Base-by-base conservation (phyloP, 2,888 invertebrate species). In the Cactoblastis cactorum region DNA sequence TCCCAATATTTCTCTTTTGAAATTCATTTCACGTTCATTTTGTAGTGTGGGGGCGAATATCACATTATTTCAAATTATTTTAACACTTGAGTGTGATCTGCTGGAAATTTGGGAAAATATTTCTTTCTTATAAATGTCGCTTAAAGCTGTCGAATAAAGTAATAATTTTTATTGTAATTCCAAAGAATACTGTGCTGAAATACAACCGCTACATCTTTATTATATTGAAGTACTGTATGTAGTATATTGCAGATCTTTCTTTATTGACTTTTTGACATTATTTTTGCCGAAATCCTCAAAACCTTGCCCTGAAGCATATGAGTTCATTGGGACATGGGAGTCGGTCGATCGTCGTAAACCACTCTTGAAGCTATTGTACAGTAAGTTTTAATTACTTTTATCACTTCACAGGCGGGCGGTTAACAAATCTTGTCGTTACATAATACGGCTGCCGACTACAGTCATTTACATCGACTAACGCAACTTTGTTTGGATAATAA, bases 361-460 rank as follows among this genome's bases (percentile, higher is more conserved):
- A 71, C 80, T 80, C 74, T 70, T 77, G 79, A 9, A 9, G 11
- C 37, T 15, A 15, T 5, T 80, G 76, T 82, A 83, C 83, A 79
- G 81, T 80, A 80, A 84, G 82, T 86, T 85, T 83, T 87, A 86
- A 88, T 86, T 85, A 84, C 83, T 84, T 83, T 81, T 82, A 86
- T 83, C 86, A 84, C 79, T 83, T 72, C 71, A 65, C 79, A 74
- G 76, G 73, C 77, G 71, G 71, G 78, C 64, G 74, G 77, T 80
- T 80, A 81, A 83, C 83, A 84, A 84, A 84, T 86, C 81, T 80
- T 71, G 62, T 69, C 71, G 69, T 80, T 82, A 80, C 77, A 73
- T 83, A 80, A 81, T 77, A 72, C 69, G 63, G 67, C 71, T 67
- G 70, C 72, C 73, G 74, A 80, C 80, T 73, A 77, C 74, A 74